Conservation (phyloP, 2,797 vertebrate species). For the Artibeus lituratus region DNA sequence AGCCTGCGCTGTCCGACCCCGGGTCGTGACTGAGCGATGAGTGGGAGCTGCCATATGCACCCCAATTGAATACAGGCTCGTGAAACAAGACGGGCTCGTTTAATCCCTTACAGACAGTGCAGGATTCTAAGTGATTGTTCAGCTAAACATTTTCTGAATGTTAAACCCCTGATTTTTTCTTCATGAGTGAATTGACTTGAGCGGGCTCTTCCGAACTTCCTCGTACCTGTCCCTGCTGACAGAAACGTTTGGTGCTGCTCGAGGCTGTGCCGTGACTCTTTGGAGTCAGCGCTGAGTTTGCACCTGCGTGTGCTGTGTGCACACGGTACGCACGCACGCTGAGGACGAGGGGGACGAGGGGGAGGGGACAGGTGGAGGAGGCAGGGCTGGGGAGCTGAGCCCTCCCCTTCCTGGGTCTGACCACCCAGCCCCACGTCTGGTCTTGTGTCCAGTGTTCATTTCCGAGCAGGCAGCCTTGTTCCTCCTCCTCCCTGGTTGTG, state of each 20-base stretch:
- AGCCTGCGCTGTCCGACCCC: background rate
- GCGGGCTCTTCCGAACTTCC: background rate
- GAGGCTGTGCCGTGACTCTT: too few species aligned
- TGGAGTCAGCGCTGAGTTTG: background rate
- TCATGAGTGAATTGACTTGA: background rate
- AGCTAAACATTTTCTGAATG: background rate
- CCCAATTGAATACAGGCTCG: too few species aligned
- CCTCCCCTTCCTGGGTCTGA: rapidly evolving
- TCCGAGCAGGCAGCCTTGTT: too few species aligned
- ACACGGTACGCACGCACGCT: too few species aligned
- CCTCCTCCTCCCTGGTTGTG: background rate
- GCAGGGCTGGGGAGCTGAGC: background rate
- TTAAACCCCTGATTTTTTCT: background rate
- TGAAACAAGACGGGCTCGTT: background rate
- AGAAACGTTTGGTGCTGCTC: background rate
- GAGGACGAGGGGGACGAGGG: too few species aligned
- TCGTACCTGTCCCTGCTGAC: background rate
- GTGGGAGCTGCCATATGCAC: too few species aligned
- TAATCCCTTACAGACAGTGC: background rate
- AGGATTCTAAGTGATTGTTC: background rate
- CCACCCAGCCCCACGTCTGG: rapidly evolving
- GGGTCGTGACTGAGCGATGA: rapidly evolving
- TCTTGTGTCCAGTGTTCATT: rapidly evolving
- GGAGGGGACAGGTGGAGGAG: background rate
- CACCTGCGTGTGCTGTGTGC: too few species aligned